Base-by-base conservation (phyloP, 2,888 invertebrate genomes). In the Dermolepida albohirtum region DNA sequence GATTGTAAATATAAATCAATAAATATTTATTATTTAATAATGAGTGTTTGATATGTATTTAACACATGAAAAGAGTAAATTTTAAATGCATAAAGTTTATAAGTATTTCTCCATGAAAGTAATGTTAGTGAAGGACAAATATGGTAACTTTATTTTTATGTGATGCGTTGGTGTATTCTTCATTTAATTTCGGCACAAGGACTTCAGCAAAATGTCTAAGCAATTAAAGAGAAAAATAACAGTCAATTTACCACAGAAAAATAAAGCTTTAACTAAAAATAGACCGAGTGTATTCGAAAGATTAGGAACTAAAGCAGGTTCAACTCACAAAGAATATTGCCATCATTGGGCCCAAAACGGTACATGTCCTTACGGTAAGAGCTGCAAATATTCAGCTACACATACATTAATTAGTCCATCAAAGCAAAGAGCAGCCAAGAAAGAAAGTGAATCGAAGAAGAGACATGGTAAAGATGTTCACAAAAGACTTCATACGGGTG, bases 251-350 rank as follows among this genome's bases (percentile, higher is more conserved):
- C 78, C 78, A 84, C 87, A 89, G 81, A 89, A 89, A 87, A 86
- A 86, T 81, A 90, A 90, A 85, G 87, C 73, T 51, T 84, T 88
- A 82, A 87, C 81, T 74, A 84, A 83, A 78, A 84, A 84, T 79
- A 88, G 92, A 83, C 92, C 92, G 74, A 93, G 92, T 86, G 93
- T 93, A 75, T 93, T 93, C 85, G 93, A 93, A 84, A 88, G 93
- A 77, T 88, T 93, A 78, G 93, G 93, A 75, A 92, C 91, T 50
- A 92, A 92, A 84, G 90, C 91, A 79, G 85, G 85, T 71, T 79
- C 78, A 73, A 75, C 79, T 69, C 72, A 85, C 84, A 87, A 85
- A 82, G 90, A 90, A 83, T 89, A 88, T 84, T 92, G 92, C 81
- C 88, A 91, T 81, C 91, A 91, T 85, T 92, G 92, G 92, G 89